Percentiles rank a stretch among this genome's conserved stretches.
These are phyloP conservation scores for Potamarius usumacintae DNA, from an alignment of 2,113 vertebrate species.

Conservation along the genomic window DNA sequence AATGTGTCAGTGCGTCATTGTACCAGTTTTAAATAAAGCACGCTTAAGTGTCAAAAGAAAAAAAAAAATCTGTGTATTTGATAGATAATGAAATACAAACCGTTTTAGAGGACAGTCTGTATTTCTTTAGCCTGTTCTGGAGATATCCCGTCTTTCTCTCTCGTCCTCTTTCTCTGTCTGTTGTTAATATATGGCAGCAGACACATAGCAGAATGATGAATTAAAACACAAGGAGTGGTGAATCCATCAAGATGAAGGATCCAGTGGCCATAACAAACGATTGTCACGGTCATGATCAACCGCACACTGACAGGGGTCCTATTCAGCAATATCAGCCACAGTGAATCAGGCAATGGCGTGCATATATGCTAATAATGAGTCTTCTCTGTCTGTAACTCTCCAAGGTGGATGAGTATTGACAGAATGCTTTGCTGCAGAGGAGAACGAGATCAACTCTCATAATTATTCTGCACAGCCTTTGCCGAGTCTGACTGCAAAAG, in stretches of 20 bases:
- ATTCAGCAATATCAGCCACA: constrained; percentile 53
- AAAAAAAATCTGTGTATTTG: background rate
- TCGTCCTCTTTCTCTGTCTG: constrained; percentile 46
- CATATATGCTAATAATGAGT: constrained; percentile 56
- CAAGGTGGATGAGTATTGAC: constrained; percentile 43
- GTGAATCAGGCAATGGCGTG: constrained; percentile 34
- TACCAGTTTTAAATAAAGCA: background rate
- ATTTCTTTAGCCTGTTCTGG: constrained; percentile 1
- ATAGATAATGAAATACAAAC: background rate
- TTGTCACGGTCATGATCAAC: constrained; percentile 61
- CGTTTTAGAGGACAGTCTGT: background rate
- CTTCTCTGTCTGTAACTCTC: constrained; percentile 37
- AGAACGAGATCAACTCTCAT: constrained; percentile 47
- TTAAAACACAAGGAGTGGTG: constrained; percentile 64
- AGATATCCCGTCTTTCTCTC: constrained; percentile 2
- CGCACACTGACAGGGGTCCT: constrained; percentile 62
- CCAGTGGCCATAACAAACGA: constrained; percentile 65
- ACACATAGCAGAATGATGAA: constrained; percentile 62
- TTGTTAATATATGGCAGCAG: constrained; percentile 66
- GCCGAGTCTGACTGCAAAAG: constrained; percentile 23
- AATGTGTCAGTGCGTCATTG: background rate
- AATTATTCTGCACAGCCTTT: constrained; percentile 42
- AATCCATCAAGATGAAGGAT: constrained; percentile 68
- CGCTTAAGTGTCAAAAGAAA: background rate
- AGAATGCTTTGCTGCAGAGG: constrained; percentile 40